Conservation (phyloP, 2,797 vertebrate species). For the Muscicapa comitata region DNA sequence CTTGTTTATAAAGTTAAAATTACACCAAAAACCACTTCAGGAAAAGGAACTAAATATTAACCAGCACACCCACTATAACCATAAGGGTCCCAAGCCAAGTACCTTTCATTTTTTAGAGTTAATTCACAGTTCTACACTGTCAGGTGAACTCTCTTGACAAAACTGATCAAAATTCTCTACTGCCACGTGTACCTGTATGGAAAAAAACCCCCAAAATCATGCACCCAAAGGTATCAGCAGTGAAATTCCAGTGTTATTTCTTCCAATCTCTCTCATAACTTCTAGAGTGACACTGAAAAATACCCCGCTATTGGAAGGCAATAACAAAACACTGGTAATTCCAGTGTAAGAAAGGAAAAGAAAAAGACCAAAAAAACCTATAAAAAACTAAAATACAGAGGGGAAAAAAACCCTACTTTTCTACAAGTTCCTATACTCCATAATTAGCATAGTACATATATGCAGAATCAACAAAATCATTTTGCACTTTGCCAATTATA, state of each 20-base stretch:
- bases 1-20: neutral
- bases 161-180: neutral
- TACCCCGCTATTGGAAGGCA: neutral
- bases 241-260: neutral
- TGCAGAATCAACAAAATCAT: neutral
- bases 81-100: neutral
- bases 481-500: neutral
- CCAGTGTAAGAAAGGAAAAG: neutral
- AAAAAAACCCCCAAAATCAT: neutral
- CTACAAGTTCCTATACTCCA: neutral
- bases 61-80: neutral
- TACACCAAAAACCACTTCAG: neutral
- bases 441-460: neutral
- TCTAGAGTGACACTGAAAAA: neutral
- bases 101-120: neutral
- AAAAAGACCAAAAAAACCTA: fast-evolving
- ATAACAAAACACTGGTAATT: neutral
- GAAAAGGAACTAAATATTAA: neutral
- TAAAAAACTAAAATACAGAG: neutral
- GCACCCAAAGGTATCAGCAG: neutral
- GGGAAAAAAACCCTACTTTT: fast-evolving
- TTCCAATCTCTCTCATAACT: neutral
- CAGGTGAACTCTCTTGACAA: neutral
- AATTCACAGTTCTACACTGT: neutral
- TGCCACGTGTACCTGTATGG: neutral